These are phyloP conservation scores for Geococcyx californianus DNA, from an alignment of 2,113 vertebrate species.

Conservation along the genomic window DNA sequence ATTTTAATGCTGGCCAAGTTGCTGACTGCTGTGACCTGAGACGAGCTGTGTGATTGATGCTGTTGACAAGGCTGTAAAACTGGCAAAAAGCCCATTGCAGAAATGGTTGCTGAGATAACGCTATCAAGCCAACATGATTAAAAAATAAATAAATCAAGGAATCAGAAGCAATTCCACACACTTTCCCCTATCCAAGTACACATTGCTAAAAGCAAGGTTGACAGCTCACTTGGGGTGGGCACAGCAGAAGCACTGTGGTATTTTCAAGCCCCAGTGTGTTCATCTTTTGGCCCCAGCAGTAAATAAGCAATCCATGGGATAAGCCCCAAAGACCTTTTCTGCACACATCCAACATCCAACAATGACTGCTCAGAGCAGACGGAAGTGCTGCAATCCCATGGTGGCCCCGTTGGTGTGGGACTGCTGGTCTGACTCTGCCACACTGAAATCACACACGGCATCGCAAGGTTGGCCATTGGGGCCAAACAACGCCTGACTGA, in stretches of 20 bases:
- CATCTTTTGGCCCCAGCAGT: not conserved
- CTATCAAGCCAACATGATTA: not conserved
- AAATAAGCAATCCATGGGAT: not conserved
- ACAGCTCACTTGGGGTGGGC: not conserved
- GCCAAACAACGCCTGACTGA: not conserved
- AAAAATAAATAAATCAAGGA: not conserved
- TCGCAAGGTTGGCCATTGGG: not conserved
- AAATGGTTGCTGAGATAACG: not conserved
- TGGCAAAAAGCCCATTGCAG: not conserved
- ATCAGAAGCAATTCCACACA: not conserved
- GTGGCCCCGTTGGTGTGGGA: fast-evolving
- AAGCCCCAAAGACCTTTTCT: not conserved
- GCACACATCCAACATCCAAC: not conserved
- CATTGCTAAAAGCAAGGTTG: not conserved
- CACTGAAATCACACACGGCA: fast-evolving
- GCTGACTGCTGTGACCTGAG: not conserved
- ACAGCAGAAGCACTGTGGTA: not conserved
- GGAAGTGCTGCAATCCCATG: fast-evolving
- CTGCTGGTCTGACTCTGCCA: not conserved
- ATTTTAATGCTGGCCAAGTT: not conserved
- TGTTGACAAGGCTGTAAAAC: not conserved
- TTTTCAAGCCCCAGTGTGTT: not conserved
- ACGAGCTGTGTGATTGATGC: not conserved
- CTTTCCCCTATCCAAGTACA: not conserved
- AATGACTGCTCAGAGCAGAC: not conserved